phyloP scores from a whole-genome alignment of 2,113 vertebrate species.

The Prunella fulvescens region DNA sequence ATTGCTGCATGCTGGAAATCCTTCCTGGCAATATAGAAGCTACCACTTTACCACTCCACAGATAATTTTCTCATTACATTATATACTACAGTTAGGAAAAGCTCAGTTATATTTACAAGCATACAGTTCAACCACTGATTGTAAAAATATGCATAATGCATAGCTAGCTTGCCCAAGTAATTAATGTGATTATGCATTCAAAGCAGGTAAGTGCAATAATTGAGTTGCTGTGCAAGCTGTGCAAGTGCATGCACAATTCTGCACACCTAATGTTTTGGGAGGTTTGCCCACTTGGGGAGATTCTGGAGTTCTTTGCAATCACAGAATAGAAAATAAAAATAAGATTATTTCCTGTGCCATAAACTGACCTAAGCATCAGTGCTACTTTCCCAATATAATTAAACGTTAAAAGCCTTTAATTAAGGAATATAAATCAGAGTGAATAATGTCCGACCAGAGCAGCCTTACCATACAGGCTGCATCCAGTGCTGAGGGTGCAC shows the following conservation, averaged over 20 bases:
- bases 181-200: slow-evolving; percentile 48
- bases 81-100: slow-evolving; percentile 38
- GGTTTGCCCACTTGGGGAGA: neutral
- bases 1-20: slow-evolving; percentile 57
- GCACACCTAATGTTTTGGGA: slow-evolving; percentile 37
- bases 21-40: slow-evolving; percentile 53
- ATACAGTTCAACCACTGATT: slow-evolving; percentile 18
- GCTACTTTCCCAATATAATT: slow-evolving; percentile 45
- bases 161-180: slow-evolving; percentile 34
- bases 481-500: neutral
- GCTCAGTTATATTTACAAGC: slow-evolving; percentile 52
- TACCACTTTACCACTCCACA: slow-evolving; percentile 52
- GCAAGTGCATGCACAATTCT: slow-evolving; percentile 37
- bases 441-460: neutral
- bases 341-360: neutral
- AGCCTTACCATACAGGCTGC: neutral
- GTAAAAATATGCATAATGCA: slow-evolving; percentile 52
- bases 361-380: slow-evolving; percentile 8
- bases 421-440: slow-evolving; percentile 67
- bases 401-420: slow-evolving; percentile 67
- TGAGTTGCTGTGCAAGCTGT: slow-evolving; percentile 19
- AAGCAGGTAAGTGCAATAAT: slow-evolving; percentile 51
- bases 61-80: slow-evolving; percentile 65
- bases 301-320: neutral
- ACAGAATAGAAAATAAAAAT: neutral